Conservation (phyloP, 2,113 vertebrate species). For the Chloroceryle aenea region DNA sequence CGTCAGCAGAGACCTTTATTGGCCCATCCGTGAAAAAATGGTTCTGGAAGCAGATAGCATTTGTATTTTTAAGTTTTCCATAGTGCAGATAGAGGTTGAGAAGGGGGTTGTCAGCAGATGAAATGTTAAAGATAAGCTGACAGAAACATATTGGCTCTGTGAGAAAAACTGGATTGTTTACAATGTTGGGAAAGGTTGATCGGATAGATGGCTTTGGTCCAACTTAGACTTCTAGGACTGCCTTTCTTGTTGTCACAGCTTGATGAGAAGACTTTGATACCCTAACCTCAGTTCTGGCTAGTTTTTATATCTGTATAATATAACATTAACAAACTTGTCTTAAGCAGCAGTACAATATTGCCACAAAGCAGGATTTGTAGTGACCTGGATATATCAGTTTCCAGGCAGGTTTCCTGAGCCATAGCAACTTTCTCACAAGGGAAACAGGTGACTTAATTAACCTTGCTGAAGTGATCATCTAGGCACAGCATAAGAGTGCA, state of each 20-base stretch:
- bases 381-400: neutral
- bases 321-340: neutral
- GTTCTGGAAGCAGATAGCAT: neutral
- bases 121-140: neutral
- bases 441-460: neutral
- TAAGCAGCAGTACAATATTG: neutral
- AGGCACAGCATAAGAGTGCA: neutral
- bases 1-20: neutral
- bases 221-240: neutral
- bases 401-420: neutral
- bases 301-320: neutral
- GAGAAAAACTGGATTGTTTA: neutral
- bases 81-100: neutral
- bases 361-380: neutral
- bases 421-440: neutral
- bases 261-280: neutral
- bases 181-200: neutral
- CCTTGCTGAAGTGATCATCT: neutral
- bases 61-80: neutral
- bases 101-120: neutral
- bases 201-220: neutral
- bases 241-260: neutral
- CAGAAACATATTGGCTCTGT: neutral
- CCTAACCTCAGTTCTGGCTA: neutral
- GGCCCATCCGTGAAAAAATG: slow-evolving; percentile 2